Evolutionary conservation across 2,797 vertebrate genomes (phyloP).

Genomic region (Sebastes taczanowskii): DNA sequence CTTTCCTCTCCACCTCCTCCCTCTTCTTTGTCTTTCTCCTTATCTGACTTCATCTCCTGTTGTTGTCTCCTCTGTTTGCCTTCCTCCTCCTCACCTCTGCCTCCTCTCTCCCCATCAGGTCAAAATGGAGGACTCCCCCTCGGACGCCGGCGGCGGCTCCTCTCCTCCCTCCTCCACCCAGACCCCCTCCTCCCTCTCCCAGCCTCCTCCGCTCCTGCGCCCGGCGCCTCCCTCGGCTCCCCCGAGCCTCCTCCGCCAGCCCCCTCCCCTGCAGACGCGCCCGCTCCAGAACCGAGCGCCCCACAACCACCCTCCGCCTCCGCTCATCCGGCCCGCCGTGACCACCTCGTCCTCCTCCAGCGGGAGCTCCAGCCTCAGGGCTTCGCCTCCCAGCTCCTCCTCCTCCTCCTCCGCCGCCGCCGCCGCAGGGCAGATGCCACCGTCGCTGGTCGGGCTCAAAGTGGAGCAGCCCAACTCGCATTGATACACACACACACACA

Average conservation of each 20-base stretch:
- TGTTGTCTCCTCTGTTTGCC: background rate
- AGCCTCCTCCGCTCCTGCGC: conserved; percentile 84
- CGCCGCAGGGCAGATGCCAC: conserved; percentile 74
- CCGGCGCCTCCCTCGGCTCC: conserved; percentile 82
- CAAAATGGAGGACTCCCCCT: conserved; percentile 84
- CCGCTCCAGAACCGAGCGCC: conserved; percentile 87
- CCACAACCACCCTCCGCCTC: conserved; percentile 90
- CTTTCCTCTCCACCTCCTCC: background rate
- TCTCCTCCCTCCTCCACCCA: conserved; percentile 71
- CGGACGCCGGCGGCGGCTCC: conserved; percentile 55
- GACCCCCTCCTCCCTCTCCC: conserved; percentile 74
- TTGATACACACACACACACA: conserved; percentile 51
- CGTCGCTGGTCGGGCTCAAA: conserved; percentile 86
- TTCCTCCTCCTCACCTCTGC: background rate
- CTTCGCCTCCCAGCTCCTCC: conserved; percentile 69
- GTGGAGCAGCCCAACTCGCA: conserved; percentile 83
- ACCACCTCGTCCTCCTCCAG: conserved; percentile 72
- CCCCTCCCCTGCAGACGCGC: conserved; percentile 86
- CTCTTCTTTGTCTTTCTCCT: background rate
- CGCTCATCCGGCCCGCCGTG: conserved; percentile 87
- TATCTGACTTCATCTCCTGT: background rate
- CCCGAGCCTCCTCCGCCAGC: conserved; percentile 83
- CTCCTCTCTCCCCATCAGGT: conserved; percentile 70
- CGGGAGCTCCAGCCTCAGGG: conserved; percentile 68
- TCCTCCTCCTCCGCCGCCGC: conserved; percentile 61